These are phyloP conservation scores for Pionites leucogaster DNA, from an alignment of 2,113 vertebrate species.

Conservation along the genomic window DNA sequence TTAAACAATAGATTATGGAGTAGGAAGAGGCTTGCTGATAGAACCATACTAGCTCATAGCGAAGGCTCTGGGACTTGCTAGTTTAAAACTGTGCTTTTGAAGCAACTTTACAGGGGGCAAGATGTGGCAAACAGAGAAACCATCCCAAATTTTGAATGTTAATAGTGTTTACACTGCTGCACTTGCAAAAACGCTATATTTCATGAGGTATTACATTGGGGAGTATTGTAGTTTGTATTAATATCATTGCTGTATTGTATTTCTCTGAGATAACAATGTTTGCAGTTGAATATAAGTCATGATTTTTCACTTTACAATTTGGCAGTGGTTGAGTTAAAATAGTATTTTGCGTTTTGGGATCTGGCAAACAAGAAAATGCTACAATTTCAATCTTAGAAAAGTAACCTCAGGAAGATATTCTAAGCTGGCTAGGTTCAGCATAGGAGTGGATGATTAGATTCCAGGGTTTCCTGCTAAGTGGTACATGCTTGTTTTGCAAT, in stretches of 20 bases:
- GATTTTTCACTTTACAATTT: conserved; percentile 17
- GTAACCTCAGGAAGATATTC: conserved; percentile 66
- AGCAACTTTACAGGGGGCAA: background rate
- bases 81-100: background rate
- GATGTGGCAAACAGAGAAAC: background rate
- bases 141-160: background rate
- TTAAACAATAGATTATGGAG: background rate
- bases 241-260: background rate
- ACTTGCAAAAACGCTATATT: background rate
- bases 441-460: conserved; percentile 73
- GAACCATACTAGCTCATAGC: background rate
- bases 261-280: background rate
- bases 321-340: conserved; percentile 12
- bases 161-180: background rate
- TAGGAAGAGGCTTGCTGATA: conserved; percentile 15
- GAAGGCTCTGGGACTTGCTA: background rate
- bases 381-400: conserved; percentile 66
- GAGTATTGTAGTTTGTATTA: background rate
- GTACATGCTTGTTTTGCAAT: conserved; percentile 74
- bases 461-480: conserved; percentile 72
- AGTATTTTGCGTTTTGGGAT: conserved; percentile 22
- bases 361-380: conserved; percentile 32
- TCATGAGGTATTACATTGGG: background rate
- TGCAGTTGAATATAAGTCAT: background rate
- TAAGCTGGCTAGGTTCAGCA: conserved; percentile 68